Evolutionary conservation across 2,113 vertebrate genomes (phyloP).

Genomic region (Leptocoma aspasia): DNA sequence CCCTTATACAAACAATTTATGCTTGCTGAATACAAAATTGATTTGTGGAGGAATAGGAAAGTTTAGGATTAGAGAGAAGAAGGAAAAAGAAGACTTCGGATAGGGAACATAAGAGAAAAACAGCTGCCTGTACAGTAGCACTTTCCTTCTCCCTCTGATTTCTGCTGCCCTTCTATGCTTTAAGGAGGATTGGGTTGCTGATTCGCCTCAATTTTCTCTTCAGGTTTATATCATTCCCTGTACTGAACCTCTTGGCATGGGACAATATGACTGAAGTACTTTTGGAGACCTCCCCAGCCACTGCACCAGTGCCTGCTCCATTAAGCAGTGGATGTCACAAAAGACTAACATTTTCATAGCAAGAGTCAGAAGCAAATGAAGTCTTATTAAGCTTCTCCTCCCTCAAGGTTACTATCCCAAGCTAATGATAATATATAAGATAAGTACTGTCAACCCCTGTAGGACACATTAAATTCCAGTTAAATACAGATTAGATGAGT

Average conservation of each 20-base stretch:
- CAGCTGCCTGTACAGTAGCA: neutral
- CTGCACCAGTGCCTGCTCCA: neutral
- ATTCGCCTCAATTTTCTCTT: neutral
- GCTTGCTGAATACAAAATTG: neutral
- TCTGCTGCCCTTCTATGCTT: neutral
- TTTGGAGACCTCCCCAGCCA: neutral
- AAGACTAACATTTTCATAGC: neutral
- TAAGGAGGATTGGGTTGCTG: neutral
- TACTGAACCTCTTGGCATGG: neutral
- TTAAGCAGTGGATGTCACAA: neutral
- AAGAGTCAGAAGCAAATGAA: neutral
- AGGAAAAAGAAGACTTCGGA: neutral
- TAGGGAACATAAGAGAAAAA: neutral
- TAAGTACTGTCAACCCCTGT: neutral
- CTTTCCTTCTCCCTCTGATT: neutral
- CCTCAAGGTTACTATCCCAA: constrained; percentile 5
- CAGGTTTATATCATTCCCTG: neutral
- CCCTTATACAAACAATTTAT: neutral
- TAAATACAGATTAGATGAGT: neutral
- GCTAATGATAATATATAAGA: neutral
- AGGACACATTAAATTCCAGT: neutral
- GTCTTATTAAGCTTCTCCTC: neutral
- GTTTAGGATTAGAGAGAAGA: neutral
- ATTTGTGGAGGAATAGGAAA: neutral
- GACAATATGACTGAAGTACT: neutral